Conservation (phyloP, 2,888 invertebrate species). For the Scotopteryx bipunctaria region DNA sequence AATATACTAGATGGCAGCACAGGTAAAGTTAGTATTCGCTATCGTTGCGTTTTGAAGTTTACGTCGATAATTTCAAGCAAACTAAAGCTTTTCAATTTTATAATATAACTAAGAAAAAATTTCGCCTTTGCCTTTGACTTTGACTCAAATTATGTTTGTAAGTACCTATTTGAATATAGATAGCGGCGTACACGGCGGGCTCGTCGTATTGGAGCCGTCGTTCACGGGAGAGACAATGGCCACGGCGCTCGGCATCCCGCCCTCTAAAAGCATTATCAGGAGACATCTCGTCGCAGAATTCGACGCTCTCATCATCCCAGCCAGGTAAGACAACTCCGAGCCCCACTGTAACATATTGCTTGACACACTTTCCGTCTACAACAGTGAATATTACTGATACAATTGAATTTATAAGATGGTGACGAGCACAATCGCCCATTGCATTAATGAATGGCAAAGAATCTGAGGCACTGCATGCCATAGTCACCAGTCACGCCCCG, state of each 20-base stretch:
- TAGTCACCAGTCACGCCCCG: slow-evolving; percentile 44
- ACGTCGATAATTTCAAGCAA: too few species aligned
- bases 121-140: too few species aligned
- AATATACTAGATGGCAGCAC: too few species aligned
- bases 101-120: too few species aligned
- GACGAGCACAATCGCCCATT: slow-evolving; percentile 28
- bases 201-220: slow-evolving; percentile 96
- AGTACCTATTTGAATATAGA: too few species aligned
- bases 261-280: slow-evolving; percentile 95
- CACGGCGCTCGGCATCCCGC: slow-evolving; percentile 94
- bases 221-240: slow-evolving; percentile 98
- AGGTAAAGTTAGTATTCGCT: too few species aligned
- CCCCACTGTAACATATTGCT: slow-evolving; percentile 50
- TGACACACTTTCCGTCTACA: slow-evolving; percentile 26
- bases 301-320: slow-evolving; percentile 94
- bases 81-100: too few species aligned
- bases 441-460: slow-evolving; percentile 22
- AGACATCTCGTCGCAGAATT: slow-evolving; percentile 95
- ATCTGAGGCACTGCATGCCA: slow-evolving; percentile 40
- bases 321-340: slow-evolving; percentile 86
- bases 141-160: too few species aligned
- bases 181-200: slow-evolving; percentile 97
- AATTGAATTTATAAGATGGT: slow-evolving; percentile 23
- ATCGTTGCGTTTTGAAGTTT: too few species aligned
- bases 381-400: slow-evolving; percentile 26